Evolutionary conservation across 2,797 vertebrate genomes (phyloP).

Genomic region (Lepidocolaptes lacrymiger): DNA sequence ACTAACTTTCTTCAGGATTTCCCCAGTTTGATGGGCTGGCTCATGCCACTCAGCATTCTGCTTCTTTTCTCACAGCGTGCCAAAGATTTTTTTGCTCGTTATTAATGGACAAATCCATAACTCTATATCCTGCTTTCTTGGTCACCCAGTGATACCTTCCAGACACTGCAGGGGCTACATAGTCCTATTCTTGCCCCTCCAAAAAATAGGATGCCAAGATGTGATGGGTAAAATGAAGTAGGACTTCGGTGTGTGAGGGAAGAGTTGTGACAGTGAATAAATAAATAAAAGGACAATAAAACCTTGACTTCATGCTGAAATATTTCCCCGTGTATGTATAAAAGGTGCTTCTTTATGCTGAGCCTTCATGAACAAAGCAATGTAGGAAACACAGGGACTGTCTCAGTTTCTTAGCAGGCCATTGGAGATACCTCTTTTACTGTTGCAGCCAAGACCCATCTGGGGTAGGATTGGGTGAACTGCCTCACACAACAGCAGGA

Average conservation of each 20-base stretch:
- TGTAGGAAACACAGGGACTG: not conserved
- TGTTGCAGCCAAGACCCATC: fast-evolving
- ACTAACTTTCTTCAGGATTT: not conserved
- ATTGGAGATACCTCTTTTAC: not conserved
- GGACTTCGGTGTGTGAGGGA: not conserved
- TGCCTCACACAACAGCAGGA: not conserved
- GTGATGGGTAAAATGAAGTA: not conserved
- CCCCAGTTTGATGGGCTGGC: not conserved
- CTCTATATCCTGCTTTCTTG: not conserved
- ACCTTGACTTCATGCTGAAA: not conserved
- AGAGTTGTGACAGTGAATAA: not conserved
- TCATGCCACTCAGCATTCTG: not conserved
- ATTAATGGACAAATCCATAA: not conserved
- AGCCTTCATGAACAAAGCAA: not conserved
- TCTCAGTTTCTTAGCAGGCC: not conserved
- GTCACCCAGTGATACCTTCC: not conserved
- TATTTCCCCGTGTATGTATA: not conserved
- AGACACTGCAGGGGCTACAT: not conserved
- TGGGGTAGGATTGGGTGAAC: not conserved
- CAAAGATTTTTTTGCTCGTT: not conserved
- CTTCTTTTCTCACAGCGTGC: not conserved
- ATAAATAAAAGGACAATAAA: not conserved
- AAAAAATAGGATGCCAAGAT: not conserved
- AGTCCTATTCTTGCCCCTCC: not conserved
- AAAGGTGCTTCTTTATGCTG: not conserved